These are phyloP conservation scores for Barnardius zonarius DNA, from an alignment of 2,113 vertebrate genomes.

Conservation along the genomic window DNA sequence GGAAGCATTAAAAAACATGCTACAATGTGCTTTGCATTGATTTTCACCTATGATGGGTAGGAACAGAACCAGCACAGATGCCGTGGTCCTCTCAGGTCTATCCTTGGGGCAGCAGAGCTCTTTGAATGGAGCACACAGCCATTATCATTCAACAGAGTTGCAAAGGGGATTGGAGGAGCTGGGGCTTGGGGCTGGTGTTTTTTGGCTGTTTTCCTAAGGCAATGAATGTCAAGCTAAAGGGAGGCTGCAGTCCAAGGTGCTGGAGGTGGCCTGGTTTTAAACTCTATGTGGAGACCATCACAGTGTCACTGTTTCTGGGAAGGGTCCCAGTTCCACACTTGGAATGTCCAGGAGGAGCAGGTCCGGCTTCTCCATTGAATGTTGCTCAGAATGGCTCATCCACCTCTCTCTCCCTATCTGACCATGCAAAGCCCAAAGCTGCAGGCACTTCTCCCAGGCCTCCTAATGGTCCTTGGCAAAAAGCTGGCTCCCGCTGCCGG, in stretches of 20 bases:
- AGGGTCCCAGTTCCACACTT: background rate
- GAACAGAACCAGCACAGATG: background rate
- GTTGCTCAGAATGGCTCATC: fast-evolving
- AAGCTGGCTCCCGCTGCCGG: background rate
- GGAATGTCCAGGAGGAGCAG: background rate
- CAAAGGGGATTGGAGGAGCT: background rate
- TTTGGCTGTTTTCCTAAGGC: background rate
- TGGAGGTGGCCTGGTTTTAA: background rate
- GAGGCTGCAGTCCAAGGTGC: background rate
- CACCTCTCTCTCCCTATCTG: fast-evolving
- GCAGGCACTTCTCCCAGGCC: background rate
- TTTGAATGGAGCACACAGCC: background rate
- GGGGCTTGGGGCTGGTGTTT: background rate
- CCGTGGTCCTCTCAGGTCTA: background rate
- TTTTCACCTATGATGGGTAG: background rate
- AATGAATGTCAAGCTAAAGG: background rate
- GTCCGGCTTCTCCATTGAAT: background rate
- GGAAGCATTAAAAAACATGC: background rate
- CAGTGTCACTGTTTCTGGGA: background rate
- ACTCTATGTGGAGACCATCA: fast-evolving
- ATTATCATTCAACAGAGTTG: no score
- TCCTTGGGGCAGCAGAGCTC: background rate
- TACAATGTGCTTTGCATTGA: background rate
- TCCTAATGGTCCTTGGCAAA: background rate
- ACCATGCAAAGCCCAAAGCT: background rate